Percentiles rank a stretch among this genome's conserved stretches.
Conservation (phyloP, 2,797 vertebrate genomes). For the Sebastes oblongus region DNA sequence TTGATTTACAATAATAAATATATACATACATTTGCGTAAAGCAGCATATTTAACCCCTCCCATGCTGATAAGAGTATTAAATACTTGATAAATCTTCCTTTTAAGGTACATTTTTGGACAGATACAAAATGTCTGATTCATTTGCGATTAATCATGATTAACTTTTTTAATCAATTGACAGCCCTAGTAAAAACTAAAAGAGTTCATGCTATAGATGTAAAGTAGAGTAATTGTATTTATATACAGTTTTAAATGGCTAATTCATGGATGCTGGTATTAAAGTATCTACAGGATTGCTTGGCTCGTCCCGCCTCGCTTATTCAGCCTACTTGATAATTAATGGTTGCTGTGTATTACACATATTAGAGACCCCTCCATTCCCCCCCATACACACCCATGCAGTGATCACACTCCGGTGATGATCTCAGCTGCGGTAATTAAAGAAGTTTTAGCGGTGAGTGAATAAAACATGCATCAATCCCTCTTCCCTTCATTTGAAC, state of each 20-base stretch:
- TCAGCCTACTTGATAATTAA: constrained; percentile 39
- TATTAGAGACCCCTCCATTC: background rate
- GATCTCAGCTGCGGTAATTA: constrained; percentile 60
- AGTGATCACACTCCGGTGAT: constrained; percentile 31
- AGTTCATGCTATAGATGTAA: background rate
- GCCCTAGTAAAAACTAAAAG: background rate
- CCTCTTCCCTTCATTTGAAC: constrained; percentile 37
- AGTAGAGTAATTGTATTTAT: background rate
- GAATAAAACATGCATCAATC: constrained; percentile 69
- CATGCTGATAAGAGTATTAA: too few species aligned
- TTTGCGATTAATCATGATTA: too few species aligned
- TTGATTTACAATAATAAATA: too few species aligned
- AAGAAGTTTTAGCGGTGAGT: constrained; percentile 57
- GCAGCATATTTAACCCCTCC: too few species aligned
- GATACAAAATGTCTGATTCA: too few species aligned
- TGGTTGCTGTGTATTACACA: constrained; percentile 26
- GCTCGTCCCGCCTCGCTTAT: constrained; percentile 8
- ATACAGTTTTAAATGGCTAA: background rate
- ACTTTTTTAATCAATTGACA: too few species aligned
- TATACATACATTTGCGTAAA: too few species aligned
- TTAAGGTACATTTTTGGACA: too few species aligned
- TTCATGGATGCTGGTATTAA: background rate
- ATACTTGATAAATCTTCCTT: too few species aligned
- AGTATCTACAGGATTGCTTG: background rate
- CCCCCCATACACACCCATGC: constrained; percentile 3